These are phyloP conservation scores for Echinarachnius parma DNA, from an alignment of 53 echinoderm and acorn worm genomes.

Conservation along the genomic window DNA sequence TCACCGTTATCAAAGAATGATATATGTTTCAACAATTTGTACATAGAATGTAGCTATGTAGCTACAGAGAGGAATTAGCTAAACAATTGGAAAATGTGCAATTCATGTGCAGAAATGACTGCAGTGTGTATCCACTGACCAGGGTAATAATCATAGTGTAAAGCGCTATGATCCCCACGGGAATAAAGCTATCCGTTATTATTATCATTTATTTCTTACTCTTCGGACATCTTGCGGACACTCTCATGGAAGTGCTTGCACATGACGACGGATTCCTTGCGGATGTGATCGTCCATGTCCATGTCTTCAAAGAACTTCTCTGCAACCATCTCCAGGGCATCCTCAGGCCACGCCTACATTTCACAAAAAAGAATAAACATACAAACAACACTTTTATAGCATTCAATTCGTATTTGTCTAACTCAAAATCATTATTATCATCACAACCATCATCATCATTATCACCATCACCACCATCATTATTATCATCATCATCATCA, in stretches of 20 bases:
- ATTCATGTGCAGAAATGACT: too few species aligned
- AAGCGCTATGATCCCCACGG: too few species aligned
- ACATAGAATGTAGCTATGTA: too few species aligned
- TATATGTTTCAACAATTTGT: too few species aligned
- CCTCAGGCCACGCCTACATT: constrained; percentile 91
- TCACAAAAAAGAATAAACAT: not conserved
- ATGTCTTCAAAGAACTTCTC: constrained; percentile 95
- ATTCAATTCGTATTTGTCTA: too few species aligned
- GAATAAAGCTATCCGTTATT: too few species aligned
- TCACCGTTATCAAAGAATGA: too few species aligned
- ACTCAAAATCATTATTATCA: not conserved
- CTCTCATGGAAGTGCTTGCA: constrained; percentile 99
- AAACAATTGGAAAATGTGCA: too few species aligned
- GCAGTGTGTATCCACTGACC: too few species aligned
- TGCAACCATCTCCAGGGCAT: constrained; percentile 98
- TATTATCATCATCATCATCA: not conserved
- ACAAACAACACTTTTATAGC: not conserved
- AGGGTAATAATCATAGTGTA: too few species aligned
- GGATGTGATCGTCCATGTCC: constrained; percentile 82
- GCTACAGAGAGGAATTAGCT: too few species aligned
- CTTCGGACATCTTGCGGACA: constrained; percentile 83
- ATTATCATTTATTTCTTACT: too few species aligned
- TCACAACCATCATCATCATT: not conserved
- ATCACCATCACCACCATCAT: not conserved
- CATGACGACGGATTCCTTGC: constrained; percentile 85